Percentiles rank a stretch among this genome's conserved stretches.
Conservation (phyloP, 2,797 vertebrate genomes). For the Toxotes lorentzi region DNA sequence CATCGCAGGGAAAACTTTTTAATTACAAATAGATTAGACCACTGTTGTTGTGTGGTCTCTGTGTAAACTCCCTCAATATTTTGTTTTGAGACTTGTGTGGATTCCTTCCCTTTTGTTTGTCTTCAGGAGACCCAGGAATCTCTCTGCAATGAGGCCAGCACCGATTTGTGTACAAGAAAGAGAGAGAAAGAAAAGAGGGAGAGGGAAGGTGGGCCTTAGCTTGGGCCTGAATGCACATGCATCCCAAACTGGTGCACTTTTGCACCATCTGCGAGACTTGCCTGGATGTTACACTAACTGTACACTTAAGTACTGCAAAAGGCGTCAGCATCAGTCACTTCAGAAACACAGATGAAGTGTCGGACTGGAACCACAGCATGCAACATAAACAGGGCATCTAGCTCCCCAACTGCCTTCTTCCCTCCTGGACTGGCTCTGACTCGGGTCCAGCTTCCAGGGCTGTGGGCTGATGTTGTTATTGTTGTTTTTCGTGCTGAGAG, state of each 20-base stretch:
- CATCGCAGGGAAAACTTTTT: constrained; percentile 75
- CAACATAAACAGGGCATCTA: constrained; percentile 61
- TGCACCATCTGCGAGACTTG: constrained; percentile 2
- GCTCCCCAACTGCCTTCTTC: constrained; percentile 6
- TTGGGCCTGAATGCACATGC: constrained; percentile 23
- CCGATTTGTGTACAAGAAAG: constrained; percentile 75
- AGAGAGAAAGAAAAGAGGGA: constrained; percentile 3
- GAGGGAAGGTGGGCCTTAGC: constrained; percentile 10
- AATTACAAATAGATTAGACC: constrained; percentile 84
- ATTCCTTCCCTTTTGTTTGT: constrained; percentile 82
- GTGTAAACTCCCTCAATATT: constrained; percentile 81
- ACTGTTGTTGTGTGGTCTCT: constrained; percentile 87
- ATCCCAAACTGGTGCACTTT: constrained; percentile 39
- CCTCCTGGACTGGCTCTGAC: constrained; percentile 56
- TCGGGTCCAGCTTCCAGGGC: constrained; percentile 63
- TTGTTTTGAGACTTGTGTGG: constrained; percentile 80
- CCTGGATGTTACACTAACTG: constrained; percentile 35
- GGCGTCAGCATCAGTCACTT: constrained; percentile 50
- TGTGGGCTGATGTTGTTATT: constrained; percentile 81
- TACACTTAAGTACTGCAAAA: constrained; percentile 8
- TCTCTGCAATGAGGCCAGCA: constrained; percentile 60
- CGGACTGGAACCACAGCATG: constrained; percentile 40
- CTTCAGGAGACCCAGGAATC: constrained; percentile 79
- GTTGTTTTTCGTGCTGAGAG: constrained; percentile 82
- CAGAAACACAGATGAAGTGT: constrained; percentile 59